Conservation (phyloP, 2,113 vertebrate genomes). For the Ellobius talpinus region DNA sequence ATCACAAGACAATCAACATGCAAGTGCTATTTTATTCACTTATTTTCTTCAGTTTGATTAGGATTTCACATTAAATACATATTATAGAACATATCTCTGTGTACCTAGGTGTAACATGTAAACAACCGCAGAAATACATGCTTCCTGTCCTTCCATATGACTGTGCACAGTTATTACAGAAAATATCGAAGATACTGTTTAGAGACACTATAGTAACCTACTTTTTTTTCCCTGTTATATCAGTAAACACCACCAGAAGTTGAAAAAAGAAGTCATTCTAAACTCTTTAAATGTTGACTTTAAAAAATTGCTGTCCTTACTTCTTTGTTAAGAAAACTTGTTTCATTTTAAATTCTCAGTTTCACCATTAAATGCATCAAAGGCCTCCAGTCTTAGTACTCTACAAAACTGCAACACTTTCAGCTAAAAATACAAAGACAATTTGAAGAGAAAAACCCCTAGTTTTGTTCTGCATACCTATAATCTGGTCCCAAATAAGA, state of each 20-base stretch:
- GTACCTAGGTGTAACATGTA: background rate
- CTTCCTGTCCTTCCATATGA: background rate
- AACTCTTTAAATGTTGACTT: background rate
- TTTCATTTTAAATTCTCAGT: constrained; percentile 34
- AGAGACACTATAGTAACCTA: background rate
- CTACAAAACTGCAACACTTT: background rate
- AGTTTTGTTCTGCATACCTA: background rate
- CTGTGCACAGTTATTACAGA: background rate
- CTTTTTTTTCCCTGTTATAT: background rate
- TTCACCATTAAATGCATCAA: background rate
- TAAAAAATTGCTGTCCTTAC: background rate
- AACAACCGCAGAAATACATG: background rate
- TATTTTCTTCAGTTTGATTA: background rate
- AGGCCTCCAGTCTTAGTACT: accelerated
- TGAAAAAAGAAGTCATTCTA: background rate
- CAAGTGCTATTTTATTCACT: background rate
- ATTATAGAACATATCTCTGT: background rate
- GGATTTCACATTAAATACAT: background rate
- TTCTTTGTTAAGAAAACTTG: background rate
- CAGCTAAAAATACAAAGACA: accelerated
- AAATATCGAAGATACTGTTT: background rate
- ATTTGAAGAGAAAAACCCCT: background rate
- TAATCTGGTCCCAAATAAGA: background rate
- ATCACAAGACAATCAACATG: background rate
- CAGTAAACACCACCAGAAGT: background rate